Base-by-base conservation (phyloP, 2,888 invertebrate genomes). In the Callimorpha dominula region DNA sequence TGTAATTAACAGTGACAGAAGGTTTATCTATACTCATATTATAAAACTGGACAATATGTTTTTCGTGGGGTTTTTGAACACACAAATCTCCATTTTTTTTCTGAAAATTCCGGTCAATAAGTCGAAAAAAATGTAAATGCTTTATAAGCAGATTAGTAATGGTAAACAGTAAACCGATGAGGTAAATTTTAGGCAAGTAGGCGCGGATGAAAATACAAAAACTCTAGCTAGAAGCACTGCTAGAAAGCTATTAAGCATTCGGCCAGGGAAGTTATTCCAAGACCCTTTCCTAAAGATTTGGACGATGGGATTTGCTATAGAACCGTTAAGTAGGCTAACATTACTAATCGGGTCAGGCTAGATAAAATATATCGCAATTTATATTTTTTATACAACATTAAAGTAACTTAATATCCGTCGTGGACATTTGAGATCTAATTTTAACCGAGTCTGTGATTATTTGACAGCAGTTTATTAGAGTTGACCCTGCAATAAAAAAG, bases 401-500 rank as follows among this genome's bases (percentile, higher is more conserved):
- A 60, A 60, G 31, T 60, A 63, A 42, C 12, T 42, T 49, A 67
- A 69, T 63, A 66, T 63, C 54, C 54, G 70, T 52, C 15, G 15
- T 20, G 15, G 52, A 31, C 46, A 65, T 50, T 65, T 57, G 62
- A 70, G 46, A 11, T 20, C 65, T 67, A 46, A 68, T 20, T 75
- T 31, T 69, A 63, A 52, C 42, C 31, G n/a, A 70, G 65, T 73
- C 52, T 60, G 31, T 42, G 46, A 17, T 64, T 70, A 46, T 69
- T 74, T 63, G 42, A 70, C 67, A 68, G 43, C 74, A 50, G 63
- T 71, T 74, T 49, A 64, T 57, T 67, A 70, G 11, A 65, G 43
- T 77, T 66, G 69, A 71, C 63, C 67, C 50, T 73, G 54, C 43
- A 67, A 43, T 79, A 75, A 68, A 50, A 14, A 20, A 5, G n/a